phyloP scores from a whole-genome alignment of 2,888 invertebrate species.

The Panopea generosa region DNA sequence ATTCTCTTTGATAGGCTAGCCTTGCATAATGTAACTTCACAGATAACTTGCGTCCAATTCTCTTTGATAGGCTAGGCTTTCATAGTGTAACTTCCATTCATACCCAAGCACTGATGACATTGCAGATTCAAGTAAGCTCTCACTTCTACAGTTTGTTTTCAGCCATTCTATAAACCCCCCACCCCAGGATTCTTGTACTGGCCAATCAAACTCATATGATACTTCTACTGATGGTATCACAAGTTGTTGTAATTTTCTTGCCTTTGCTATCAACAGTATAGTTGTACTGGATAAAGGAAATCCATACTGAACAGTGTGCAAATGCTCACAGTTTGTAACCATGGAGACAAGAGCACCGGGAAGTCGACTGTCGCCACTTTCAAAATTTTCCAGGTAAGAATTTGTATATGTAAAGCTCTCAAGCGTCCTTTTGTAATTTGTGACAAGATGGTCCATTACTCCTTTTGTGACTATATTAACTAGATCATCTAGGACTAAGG shows the following conservation, averaged over 20 bases:
- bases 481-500: conserved; percentile 67
- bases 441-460: conserved; percentile 66
- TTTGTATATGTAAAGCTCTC: conserved; percentile 71
- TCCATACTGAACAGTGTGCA: conserved; percentile 65
- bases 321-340: conserved; percentile 59
- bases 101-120: conserved; percentile 64
- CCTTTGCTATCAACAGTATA: conserved; percentile 62
- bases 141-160: conserved; percentile 53
- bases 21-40: too few species aligned
- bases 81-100: conserved; percentile 63
- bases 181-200: conserved; percentile 51
- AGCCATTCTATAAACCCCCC: conserved; percentile 58
- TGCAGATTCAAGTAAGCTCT: conserved; percentile 52
- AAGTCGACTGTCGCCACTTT: conserved; percentile 67
- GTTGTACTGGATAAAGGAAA: conserved; percentile 71
- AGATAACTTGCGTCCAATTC: not conserved
- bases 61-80: conserved; percentile 19
- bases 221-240: conserved; percentile 66
- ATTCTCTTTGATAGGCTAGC: too few species aligned
- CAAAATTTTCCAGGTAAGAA: conserved; percentile 67
- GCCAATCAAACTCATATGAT: conserved; percentile 72
- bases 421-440: conserved; percentile 59
- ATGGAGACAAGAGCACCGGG: conserved; percentile 66
- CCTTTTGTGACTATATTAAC: conserved; percentile 73
- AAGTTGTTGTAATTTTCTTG: conserved; percentile 64